Evolutionary conservation across 2,888 invertebrate species (phyloP).

Genomic region (Campoplex capitator): DNA sequence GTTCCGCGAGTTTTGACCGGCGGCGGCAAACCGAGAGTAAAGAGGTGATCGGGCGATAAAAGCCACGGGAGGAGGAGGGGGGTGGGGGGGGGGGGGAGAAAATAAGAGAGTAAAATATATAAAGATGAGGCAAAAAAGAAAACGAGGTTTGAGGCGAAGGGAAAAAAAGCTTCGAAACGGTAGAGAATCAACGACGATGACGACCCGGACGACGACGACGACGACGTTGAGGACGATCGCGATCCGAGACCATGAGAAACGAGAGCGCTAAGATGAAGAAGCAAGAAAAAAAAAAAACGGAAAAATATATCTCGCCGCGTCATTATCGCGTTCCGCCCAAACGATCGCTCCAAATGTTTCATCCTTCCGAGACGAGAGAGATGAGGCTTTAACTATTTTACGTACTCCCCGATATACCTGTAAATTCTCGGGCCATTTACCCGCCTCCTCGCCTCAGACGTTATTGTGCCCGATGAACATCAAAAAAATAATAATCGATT

Average conservation of each 20-base stretch:
- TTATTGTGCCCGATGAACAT: constrained; percentile 5
- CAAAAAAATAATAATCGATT: constrained; percentile 32
- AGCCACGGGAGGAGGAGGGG: not conserved
- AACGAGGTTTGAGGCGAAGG: constrained; percentile 33
- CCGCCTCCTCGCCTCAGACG: not conserved
- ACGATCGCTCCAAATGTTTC: constrained; percentile 67
- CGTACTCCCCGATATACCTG: constrained; percentile 20
- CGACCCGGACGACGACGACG: constrained; percentile 9
- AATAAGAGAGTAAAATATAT: constrained; percentile 38
- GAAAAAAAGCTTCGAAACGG: constrained; percentile 23
- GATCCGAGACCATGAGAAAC: constrained; percentile 57
- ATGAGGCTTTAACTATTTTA: constrained; percentile 12
- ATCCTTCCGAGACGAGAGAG: constrained; percentile 16
- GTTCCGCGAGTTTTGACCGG: constrained; percentile 57
- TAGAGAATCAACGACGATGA: constrained; percentile 45
- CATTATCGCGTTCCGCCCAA: constrained; percentile 72
- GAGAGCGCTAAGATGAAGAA: constrained; percentile 28
- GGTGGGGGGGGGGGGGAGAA: not conserved
- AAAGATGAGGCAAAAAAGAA: constrained; percentile 19
- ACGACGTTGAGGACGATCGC: constrained; percentile 9
- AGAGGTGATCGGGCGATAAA: constrained; percentile 54
- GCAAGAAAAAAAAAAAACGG: constrained; percentile 3
- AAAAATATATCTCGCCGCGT: constrained; percentile 53
- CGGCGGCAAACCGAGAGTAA: constrained; percentile 52
- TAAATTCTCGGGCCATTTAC: constrained; percentile 40